Evolutionary conservation across 2,888 invertebrate species (phyloP).

Genomic region (Spialia ferax): DNA sequence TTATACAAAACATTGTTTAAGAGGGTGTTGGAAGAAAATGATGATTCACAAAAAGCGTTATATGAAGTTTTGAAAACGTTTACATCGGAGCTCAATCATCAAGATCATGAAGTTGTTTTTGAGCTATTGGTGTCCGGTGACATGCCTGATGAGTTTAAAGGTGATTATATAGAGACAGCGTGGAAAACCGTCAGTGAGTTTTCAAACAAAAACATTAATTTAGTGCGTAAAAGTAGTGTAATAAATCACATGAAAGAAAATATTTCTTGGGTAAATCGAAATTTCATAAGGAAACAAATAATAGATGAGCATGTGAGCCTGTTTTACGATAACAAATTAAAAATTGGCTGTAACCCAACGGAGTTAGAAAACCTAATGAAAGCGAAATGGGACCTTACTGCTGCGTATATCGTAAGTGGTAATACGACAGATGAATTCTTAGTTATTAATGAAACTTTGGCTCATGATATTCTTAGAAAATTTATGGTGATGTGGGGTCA

Average conservation of each 20-base stretch:
- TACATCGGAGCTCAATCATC: conserved; percentile 54
- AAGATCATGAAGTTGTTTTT: conserved; percentile 61
- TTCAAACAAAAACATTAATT: conserved; percentile 51
- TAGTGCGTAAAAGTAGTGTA: conserved; percentile 48
- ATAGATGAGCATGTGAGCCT: conserved; percentile 54
- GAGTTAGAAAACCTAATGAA: conserved; percentile 42
- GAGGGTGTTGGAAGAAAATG: conserved; percentile 49
- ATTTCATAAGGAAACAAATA: conserved; percentile 50
- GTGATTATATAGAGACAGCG: conserved; percentile 51
- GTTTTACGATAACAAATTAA: conserved; percentile 32
- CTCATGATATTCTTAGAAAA: conserved; percentile 17
- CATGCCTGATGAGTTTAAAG: conserved; percentile 52
- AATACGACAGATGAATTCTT: not conserved
- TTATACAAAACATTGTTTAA: conserved; percentile 57
- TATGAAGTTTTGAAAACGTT: conserved; percentile 57
- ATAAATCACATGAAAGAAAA: conserved; percentile 49
- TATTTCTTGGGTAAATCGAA: conserved; percentile 51
- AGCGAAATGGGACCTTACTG: conserved; percentile 52
- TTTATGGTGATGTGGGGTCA: conserved; percentile 9
- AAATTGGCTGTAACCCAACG: not conserved
- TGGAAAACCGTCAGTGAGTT: conserved; percentile 58
- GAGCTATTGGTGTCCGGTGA: conserved; percentile 46
- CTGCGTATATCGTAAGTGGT: conserved; percentile 42
- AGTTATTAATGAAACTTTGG: not conserved
- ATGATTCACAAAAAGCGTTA: conserved; percentile 49